These are phyloP conservation scores for Ectemnius lituratus DNA, from an alignment of 2,888 invertebrate genomes.

Conservation along the genomic window DNA sequence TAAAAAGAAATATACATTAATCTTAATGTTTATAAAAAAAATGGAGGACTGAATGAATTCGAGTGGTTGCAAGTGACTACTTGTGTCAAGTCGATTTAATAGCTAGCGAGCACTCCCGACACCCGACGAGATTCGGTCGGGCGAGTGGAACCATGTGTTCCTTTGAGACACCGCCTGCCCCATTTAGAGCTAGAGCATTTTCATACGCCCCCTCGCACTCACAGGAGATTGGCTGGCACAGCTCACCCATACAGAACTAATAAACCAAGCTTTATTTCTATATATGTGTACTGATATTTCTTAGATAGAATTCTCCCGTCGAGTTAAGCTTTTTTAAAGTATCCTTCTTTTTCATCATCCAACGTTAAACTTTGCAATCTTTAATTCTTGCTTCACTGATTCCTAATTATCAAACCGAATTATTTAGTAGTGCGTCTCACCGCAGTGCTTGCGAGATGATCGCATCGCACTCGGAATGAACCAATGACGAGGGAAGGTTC, in stretches of 20 bases:
- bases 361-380: no score
- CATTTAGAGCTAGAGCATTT: slow-evolving; percentile 31
- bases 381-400: no score
- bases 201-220: slow-evolving; percentile 20
- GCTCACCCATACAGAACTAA: neutral
- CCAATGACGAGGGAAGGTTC: no score
- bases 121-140: neutral
- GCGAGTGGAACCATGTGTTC: slow-evolving; percentile 55
- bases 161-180: slow-evolving; percentile 47
- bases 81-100: slow-evolving; percentile 48
- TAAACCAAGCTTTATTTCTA: neutral
- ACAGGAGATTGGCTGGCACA: no score
- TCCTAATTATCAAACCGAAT: no score
- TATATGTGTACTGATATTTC: neutral
- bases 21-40: no score
- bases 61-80: slow-evolving; percentile 21
- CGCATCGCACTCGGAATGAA: no score
- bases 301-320: neutral
- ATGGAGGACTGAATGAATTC: no score
- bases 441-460: no score
- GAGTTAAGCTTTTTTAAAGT: neutral
- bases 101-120: slow-evolving; percentile 13
- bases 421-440: no score
- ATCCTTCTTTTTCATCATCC: no score
- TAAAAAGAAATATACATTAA: no score